Evolutionary conservation across 2,888 invertebrate species (phyloP), one percentile per base, ranked within the genome.

Genomic region (Muscina levida): DNA sequence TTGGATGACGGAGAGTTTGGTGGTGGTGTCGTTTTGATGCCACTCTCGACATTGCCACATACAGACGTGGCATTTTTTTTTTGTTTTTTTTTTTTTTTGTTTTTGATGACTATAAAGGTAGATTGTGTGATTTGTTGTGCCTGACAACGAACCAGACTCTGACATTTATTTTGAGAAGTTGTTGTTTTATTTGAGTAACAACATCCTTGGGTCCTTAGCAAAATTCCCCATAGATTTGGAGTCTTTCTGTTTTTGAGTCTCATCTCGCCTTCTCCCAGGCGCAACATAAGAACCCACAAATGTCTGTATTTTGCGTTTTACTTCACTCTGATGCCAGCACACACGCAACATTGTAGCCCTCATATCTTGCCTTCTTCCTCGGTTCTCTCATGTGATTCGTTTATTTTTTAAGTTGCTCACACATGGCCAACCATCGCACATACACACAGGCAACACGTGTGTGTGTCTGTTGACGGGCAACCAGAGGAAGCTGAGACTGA

Each of bases 101-200:
- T 19, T 19, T 62, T 37, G 42, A 17, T 62, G 37, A 11, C 39
- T 19, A 37, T 2, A 31, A 67, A 67, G 77, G 51, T 77, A 59
- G 56, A 19, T 10, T 66, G 31, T 66, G 24, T 42, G 53, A 53
- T 46, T 37, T 37, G 48, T 51, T 59, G 48, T 62, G 51, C 68
- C 57, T 75, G 68, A 68, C 74, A 75, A 77, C 31, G 31, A 31
- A 31, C 76, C 46, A 72, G 66, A 57, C 71, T 48, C 44, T 24
- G 31, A 66, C 71, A 39, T 66, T 77, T 59, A 77, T 72, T 77
- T 71, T 66, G 57, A 71, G 53, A 73, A n/a, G 44, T 48, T 48
- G 11, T 17, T 37, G 39, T 53, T 76, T 71, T 19, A 17, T 66
- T 44, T 48, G 62, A 62, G 62, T 22, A 39, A 22, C 42, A 42